These are phyloP conservation scores for Elegia similella DNA, from an alignment of 2,888 invertebrate species.

Conservation along the genomic window DNA sequence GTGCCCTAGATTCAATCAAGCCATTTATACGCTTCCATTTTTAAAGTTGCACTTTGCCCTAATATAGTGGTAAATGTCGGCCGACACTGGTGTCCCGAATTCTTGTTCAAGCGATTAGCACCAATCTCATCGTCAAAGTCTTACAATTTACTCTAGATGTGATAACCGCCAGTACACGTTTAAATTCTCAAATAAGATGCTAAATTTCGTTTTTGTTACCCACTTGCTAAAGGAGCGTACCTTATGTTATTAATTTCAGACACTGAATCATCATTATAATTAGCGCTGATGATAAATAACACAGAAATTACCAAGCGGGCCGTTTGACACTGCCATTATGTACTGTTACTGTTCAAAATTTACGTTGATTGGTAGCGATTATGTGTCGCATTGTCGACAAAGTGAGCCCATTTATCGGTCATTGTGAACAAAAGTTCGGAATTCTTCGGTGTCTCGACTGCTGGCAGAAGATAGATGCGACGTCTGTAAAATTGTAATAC, in stretches of 20 bases:
- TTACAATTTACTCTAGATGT: no score
- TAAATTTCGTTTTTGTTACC: constrained; percentile 19
- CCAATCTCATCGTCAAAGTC: no score
- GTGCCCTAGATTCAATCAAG: no score
- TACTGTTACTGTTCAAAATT: constrained; percentile 27
- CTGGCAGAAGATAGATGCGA: constrained; percentile 21
- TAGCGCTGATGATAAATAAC: constrained; percentile 16
- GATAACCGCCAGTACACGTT: constrained; percentile 44
- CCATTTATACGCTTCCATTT: no score
- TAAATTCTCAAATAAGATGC: constrained; percentile 36
- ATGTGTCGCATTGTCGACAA: constrained; percentile 27
- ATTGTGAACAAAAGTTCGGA: constrained; percentile 26
- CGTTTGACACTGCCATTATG: constrained; percentile 20
- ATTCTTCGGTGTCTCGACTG: constrained; percentile 15
- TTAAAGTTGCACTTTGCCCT: no score
- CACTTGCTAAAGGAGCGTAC: neutral
- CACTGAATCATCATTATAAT: neutral
- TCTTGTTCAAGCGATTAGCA: no score
- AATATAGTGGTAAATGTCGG: no score
- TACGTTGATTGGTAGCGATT: constrained; percentile 28
- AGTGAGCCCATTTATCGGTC: constrained; percentile 31
- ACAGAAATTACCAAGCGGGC: constrained; percentile 14
- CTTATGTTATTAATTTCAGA: neutral
- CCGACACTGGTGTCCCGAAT: no score
- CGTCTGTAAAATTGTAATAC: neutral